Evolutionary conservation across 2,113 vertebrate genomes (phyloP).

Genomic region (Alectura lathami): DNA sequence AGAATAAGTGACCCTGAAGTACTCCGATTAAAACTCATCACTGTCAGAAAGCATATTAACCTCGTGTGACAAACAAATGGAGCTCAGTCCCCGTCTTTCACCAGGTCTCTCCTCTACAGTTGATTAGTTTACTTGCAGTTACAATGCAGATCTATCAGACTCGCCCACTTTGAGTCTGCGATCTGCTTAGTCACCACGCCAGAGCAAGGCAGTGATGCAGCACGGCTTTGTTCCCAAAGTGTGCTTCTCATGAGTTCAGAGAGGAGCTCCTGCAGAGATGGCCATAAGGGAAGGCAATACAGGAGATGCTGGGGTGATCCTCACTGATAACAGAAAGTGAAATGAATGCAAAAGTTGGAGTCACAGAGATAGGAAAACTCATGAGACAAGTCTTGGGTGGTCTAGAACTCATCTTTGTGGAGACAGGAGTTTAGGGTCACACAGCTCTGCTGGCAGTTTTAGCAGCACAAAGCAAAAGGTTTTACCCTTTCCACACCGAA

Average conservation of each 20-base stretch:
- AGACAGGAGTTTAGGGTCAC: background rate
- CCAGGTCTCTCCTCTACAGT: background rate
- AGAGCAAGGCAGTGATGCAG: background rate
- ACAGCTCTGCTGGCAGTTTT: background rate
- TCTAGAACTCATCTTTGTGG: background rate
- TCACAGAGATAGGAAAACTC: background rate
- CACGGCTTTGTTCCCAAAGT: background rate
- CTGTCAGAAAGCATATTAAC: background rate
- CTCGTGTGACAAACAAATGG: background rate
- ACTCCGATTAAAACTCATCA: background rate
- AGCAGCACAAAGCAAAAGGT: background rate
- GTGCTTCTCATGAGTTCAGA: accelerated
- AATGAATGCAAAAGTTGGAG: background rate
- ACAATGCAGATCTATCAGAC: background rate
- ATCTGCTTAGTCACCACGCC: background rate
- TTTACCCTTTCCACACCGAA: background rate
- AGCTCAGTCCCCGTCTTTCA: background rate
- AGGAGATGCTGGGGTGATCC: background rate
- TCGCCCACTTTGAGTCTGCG: accelerated
- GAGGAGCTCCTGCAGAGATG: background rate
- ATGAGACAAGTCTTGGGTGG: background rate
- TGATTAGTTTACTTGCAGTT: background rate
- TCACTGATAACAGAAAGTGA: background rate
- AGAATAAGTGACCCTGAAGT: background rate
- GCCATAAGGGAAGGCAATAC: background rate